Conservation (phyloP, 2,797 vertebrate species). For the Mus spretus region DNA sequence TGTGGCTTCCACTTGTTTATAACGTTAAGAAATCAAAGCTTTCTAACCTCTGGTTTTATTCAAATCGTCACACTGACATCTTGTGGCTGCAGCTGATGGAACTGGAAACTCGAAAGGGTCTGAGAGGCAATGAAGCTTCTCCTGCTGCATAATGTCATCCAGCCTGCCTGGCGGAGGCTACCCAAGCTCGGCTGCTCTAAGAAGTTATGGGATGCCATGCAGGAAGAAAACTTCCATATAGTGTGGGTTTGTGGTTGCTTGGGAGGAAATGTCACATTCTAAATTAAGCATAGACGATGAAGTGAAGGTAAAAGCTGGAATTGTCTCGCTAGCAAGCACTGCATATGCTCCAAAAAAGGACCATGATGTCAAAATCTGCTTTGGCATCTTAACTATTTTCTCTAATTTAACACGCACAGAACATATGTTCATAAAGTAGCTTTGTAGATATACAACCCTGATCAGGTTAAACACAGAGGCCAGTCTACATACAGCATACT, state of each 20-base stretch:
- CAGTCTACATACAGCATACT: neutral
- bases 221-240: neutral
- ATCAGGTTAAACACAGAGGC: neutral
- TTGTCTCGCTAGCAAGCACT: neutral
- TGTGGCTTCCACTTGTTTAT: slow-evolving; percentile 13
- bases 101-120: neutral
- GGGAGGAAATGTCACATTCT: neutral
- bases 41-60: neutral
- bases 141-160: neutral
- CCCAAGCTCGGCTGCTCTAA: neutral
- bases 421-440: neutral
- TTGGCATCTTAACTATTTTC: neutral
- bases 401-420: neutral
- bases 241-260: neutral
- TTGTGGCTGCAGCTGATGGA: slow-evolving; percentile 50
- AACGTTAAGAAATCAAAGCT: slow-evolving; percentile 4
- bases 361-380: neutral
- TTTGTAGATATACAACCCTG: neutral
- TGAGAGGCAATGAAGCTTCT: neutral
- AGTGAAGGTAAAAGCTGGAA: slow-evolving; percentile 30
- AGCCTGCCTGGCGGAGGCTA: neutral
- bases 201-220: neutral
- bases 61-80: slow-evolving; percentile 69
- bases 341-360: neutral
- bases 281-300: slow-evolving; percentile 14